These are phyloP conservation scores for Tamandua tetradactyla DNA, from an alignment of 2,797 vertebrate genomes.

Conservation along the genomic window DNA sequence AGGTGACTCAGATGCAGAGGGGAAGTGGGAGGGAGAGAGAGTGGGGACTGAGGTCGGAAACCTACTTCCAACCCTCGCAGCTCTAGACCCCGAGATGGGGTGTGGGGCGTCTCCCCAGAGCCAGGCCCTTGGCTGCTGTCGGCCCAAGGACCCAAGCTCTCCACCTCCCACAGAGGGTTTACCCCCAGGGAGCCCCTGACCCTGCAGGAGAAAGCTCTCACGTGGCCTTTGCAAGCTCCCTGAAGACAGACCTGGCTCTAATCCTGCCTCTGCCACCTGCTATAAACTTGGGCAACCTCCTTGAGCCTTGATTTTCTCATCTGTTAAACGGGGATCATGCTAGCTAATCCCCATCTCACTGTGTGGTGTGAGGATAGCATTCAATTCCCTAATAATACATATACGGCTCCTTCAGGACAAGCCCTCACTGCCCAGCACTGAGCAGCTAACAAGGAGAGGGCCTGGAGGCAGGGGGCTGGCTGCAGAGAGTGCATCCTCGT, in stretches of 20 bases:
- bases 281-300: not conserved
- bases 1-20: conserved; percentile 60
- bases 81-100: not conserved
- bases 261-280: not conserved
- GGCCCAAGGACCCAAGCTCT: not conserved
- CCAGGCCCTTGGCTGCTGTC: not conserved
- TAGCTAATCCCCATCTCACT: accelerated
- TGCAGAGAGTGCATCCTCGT: accelerated
- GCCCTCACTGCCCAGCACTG: no score
- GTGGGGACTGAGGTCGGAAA: not conserved
- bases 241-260: not conserved
- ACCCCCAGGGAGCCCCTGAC: not conserved
- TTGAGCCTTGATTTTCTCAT: not conserved
- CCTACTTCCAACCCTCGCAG: not conserved
- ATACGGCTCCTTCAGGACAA: not conserved
- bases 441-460: not conserved
- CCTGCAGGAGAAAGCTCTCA: not conserved
- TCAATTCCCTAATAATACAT: not conserved
- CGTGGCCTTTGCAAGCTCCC: not conserved
- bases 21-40: conserved; percentile 28
- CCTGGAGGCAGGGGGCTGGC: not conserved
- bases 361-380: not conserved
- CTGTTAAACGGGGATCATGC: not conserved
- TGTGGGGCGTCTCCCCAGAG: not conserved
- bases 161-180: not conserved